These are phyloP conservation scores for Eupithecia exiguata DNA, from an alignment of 2,888 invertebrate species.

Conservation along the genomic window DNA sequence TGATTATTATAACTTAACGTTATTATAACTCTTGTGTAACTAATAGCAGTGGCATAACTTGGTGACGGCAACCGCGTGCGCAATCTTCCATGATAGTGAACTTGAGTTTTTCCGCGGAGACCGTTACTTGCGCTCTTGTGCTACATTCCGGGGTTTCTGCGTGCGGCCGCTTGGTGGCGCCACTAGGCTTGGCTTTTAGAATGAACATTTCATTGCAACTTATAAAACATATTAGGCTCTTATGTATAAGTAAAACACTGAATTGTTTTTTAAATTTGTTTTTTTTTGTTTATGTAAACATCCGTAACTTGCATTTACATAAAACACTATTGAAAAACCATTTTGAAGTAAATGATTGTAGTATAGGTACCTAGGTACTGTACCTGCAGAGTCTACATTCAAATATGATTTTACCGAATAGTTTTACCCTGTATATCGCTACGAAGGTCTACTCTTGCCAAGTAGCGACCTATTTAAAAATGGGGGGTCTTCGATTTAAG, in stretches of 20 bases:
- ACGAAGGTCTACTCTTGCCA: neutral
- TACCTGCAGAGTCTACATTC: neutral
- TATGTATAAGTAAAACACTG: too few species aligned
- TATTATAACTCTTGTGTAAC: slow-evolving; percentile 58
- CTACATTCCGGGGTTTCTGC: slow-evolving; percentile 79
- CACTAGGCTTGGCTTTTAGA: slow-evolving; percentile 45
- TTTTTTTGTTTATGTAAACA: neutral
- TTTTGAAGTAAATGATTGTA: neutral
- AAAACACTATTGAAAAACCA: neutral
- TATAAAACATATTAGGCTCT: neutral
- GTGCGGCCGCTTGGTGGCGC: slow-evolving; percentile 66
- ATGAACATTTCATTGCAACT: neutral
- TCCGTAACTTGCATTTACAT: neutral
- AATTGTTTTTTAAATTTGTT: neutral
- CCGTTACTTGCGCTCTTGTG: slow-evolving; percentile 71
- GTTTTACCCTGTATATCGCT: too few species aligned
- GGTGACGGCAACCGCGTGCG: slow-evolving; percentile 77
- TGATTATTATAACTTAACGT: slow-evolving; percentile 7
- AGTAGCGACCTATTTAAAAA: neutral
- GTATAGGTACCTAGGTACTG: too few species aligned
- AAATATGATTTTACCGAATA: too few species aligned
- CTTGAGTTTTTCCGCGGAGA: slow-evolving; percentile 82
- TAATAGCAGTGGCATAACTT: slow-evolving; percentile 63
- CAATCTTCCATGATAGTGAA: slow-evolving; percentile 84
- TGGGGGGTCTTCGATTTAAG: neutral